Base-by-base conservation (phyloP, 2,797 vertebrate genomes). In the Leuciscus waleckii region DNA sequence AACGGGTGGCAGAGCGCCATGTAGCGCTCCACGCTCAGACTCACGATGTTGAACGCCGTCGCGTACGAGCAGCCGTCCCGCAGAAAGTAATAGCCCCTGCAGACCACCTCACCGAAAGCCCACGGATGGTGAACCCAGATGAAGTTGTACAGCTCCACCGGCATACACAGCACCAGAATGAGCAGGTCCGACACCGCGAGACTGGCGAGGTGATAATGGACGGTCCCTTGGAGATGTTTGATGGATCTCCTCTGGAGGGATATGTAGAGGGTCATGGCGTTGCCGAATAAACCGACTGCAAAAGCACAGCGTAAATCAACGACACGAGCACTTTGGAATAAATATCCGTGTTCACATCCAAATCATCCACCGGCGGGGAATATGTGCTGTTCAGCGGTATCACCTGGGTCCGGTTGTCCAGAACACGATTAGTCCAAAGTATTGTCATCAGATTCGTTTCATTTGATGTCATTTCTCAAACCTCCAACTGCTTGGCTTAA, bases 101-200 rank as follows among this genome's bases (percentile, higher is more conserved):
- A 99, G 68, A 95, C 95, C 0, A 93, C 93, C 0, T 96, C 95
- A 2, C 98, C 98, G 35, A 99, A 98, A 80, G 97, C 96, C 98
- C 98, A 99, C 17, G 98, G 98, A 89, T 99, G 96, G 82, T 98
- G 98, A 88, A 99, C 95, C 98, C 98, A 99, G 94, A 99, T 98
- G 92, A 99, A 99, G 95, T 97, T 99, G 94, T 99, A 98, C 67
- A 99, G 94, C 93, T 99, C 98, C 39, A 99, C 96, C 4, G 98
- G 98, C 98, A 99, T 97, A 90, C 97, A 97, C 58, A 99, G 95
- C 19, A 99, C 88, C 26, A 99, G 96, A 86, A 96, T 98, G 73
- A 99, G 96, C 87, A 99, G 95, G 92, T 99, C 98, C 0, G 98
- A 99, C 79, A 97, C 93, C 0, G 98, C 98, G 73, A 99, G 96